Conservation (phyloP, 2,888 invertebrate species). For the Dolichopus griseipennis region DNA sequence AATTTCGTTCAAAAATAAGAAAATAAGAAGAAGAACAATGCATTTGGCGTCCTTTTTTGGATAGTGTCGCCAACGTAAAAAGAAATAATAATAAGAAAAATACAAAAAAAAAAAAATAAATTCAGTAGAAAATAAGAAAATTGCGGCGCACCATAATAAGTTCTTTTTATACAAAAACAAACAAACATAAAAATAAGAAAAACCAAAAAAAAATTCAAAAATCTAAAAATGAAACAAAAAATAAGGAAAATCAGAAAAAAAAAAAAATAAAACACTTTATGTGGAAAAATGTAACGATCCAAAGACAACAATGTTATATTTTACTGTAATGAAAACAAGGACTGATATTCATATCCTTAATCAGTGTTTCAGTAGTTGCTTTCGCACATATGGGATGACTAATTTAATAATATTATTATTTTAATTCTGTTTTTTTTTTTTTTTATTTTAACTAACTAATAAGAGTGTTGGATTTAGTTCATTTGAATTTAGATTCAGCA, state of each 20-base stretch:
- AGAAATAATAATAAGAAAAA: not conserved
- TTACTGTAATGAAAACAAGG: not conserved
- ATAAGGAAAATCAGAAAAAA: too few species aligned
- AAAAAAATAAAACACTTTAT: not conserved
- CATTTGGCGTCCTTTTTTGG: conserved; percentile 1
- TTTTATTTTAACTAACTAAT: too few species aligned
- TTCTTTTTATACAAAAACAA: not conserved
- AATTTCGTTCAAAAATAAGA: too few species aligned
- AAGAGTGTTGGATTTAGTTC: too few species aligned
- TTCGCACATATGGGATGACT: not conserved
- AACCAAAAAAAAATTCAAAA: too few species aligned
- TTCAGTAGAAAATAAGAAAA: not conserved
- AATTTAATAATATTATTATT: too few species aligned
- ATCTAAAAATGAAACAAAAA: not conserved
- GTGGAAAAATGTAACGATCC: conserved; percentile 1
- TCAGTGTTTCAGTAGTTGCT: conserved; percentile 6
- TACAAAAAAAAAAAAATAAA: not conserved
- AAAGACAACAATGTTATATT: not conserved
- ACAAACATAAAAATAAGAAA: not conserved
- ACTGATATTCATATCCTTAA: not conserved
- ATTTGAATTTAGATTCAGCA: too few species aligned
- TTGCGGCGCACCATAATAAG: not conserved
- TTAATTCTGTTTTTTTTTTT: too few species aligned
- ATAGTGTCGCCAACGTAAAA: not conserved
- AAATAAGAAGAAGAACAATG: not conserved